These are phyloP conservation scores for Cranoglanis bouderius DNA, from an alignment of 2,113 vertebrate genomes.

Conservation along the genomic window DNA sequence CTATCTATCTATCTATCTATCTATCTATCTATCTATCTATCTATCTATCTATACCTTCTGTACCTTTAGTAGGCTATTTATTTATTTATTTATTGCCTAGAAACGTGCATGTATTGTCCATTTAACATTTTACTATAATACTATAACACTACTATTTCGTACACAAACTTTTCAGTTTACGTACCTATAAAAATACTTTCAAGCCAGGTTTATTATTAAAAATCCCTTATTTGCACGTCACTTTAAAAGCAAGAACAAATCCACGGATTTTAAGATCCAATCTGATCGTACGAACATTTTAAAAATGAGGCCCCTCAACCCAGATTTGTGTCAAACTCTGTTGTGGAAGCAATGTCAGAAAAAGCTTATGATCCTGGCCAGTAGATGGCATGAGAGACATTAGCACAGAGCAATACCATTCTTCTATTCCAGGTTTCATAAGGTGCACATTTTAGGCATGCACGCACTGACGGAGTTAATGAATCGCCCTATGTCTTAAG, in stretches of 20 bases:
- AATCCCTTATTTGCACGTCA: neutral
- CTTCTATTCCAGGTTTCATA: neutral
- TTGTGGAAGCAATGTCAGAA: neutral
- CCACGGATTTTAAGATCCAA: neutral
- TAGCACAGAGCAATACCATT: neutral
- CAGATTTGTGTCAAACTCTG: neutral
- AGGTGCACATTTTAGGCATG: neutral
- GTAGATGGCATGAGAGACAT: slow-evolving; percentile 54
- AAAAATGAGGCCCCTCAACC: neutral
- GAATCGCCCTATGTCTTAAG: neutral
- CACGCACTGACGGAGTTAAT: neutral
- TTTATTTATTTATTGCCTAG: neutral
- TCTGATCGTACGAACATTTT: neutral
- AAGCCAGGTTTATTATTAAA: neutral
- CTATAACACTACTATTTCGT: neutral
- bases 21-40: neutral
- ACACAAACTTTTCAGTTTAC: neutral
- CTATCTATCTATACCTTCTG: neutral
- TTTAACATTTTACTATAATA: neutral
- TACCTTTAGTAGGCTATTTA: neutral
- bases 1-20: neutral
- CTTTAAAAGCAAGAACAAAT: neutral
- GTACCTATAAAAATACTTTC: neutral
- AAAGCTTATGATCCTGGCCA: slow-evolving; percentile 27
- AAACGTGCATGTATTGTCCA: neutral